phyloP scores from a whole-genome alignment of 2,797 vertebrate genomes.

The Siniperca undulata region DNA sequence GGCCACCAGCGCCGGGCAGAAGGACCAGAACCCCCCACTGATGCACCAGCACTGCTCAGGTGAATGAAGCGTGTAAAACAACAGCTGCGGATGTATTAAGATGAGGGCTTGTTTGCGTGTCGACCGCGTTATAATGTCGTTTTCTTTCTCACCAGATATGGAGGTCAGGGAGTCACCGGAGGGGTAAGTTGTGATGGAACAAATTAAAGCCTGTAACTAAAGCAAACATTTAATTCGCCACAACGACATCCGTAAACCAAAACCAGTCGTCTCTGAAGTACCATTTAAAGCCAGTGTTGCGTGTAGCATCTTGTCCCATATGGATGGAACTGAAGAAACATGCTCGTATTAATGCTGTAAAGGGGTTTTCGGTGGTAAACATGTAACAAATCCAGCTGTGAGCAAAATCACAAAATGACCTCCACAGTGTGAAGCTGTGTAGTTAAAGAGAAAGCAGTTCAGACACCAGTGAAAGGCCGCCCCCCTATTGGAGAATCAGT shows the following conservation, averaged over 20 bases:
- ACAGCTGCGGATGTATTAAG: neutral
- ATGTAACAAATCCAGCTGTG: too few relatives aligned
- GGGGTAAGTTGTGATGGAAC: slow-evolving; percentile 33
- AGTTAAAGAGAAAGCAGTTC: too few relatives aligned
- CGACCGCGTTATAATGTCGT: neutral
- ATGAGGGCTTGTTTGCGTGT: neutral
- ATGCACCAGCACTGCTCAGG: slow-evolving; percentile 7
- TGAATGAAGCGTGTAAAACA: neutral
- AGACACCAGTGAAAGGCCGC: too few relatives aligned
- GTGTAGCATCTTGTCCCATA: neutral
- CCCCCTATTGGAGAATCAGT: too few relatives aligned
- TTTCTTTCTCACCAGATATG: slow-evolving; percentile 11
- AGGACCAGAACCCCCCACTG: rapidly evolving
- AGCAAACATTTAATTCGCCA: neutral
- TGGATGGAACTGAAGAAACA: too few relatives aligned
- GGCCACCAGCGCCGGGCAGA: neutral
- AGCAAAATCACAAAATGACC: neutral
- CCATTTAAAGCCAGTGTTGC: neutral
- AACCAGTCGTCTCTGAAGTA: too few relatives aligned
- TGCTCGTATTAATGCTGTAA: too few relatives aligned
- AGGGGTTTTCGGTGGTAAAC: too few relatives aligned
- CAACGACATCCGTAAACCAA: neutral
- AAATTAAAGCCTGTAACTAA: neutral
- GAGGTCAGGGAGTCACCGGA: slow-evolving; percentile 52
- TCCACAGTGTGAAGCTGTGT: too few relatives aligned